Conservation (phyloP, 2,888 invertebrate species). For the Tubiluchus corallicola region DNA sequence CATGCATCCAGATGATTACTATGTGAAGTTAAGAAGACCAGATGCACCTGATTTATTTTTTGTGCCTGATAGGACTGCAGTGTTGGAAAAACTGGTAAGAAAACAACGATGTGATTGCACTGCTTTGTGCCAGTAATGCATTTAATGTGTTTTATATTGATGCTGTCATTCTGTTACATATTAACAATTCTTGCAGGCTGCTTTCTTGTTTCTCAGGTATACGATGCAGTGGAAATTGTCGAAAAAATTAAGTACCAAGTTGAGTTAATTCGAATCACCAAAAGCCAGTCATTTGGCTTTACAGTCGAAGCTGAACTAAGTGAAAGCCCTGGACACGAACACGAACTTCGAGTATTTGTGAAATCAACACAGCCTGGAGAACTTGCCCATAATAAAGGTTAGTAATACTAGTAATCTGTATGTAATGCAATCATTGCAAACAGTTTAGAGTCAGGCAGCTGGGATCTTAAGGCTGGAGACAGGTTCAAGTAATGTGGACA, state of each 20-base stretch:
- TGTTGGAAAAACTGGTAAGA: conserved; percentile 86
- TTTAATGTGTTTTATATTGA: too few relatives aligned
- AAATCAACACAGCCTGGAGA: conserved; percentile 87
- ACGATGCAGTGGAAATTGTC: conserved; percentile 86
- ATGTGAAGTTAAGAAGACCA: conserved; percentile 42
- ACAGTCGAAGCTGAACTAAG: conserved; percentile 91
- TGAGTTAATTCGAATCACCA: conserved; percentile 66
- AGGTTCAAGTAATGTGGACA: too few relatives aligned
- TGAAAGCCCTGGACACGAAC: conserved; percentile 84
- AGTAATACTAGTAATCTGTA: conserved; percentile 7
- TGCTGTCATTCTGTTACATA: too few relatives aligned
- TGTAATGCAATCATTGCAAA: too few relatives aligned
- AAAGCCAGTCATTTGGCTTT: conserved; percentile 95
- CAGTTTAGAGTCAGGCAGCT: too few relatives aligned
- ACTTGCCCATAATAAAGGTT: conserved; percentile 88
- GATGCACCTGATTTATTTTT: background rate
- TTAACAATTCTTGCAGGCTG: too few relatives aligned
- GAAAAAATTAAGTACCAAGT: conserved; percentile 92
- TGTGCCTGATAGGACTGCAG: conserved; percentile 83
- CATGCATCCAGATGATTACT: conserved; percentile 83
- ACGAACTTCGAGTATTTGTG: conserved; percentile 90
- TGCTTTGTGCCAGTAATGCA: too few relatives aligned
- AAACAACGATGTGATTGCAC: too few relatives aligned
- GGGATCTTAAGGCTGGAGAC: too few relatives aligned
- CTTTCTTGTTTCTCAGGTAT: conserved; percentile 47